A percentile compares a stretch with the other conserved stretches of the same genome.
phyloP scores from a whole-genome alignment of 2,888 invertebrate genomes.

The Cheilosia vulpina region DNA sequence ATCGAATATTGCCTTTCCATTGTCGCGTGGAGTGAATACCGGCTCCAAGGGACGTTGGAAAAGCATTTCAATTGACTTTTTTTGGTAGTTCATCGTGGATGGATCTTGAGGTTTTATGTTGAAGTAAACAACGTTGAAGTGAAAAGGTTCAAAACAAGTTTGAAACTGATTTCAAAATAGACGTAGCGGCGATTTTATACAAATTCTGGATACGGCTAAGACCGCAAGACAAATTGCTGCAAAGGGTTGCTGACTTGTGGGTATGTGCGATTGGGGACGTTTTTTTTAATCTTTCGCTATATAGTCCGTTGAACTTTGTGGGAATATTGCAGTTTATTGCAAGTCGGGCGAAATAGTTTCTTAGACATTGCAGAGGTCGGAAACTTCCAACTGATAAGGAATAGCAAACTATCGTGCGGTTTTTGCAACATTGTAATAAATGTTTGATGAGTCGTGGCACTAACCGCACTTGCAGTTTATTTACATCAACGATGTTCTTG shows the following conservation, averaged over 20 bases:
- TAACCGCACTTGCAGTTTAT: too few species aligned
- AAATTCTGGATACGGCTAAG: background rate
- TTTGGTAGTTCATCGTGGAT: constrained; percentile 68
- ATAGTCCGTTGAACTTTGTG: background rate
- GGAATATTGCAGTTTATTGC: background rate
- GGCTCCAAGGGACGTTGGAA: constrained; percentile 83
- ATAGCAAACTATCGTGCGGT: too few species aligned
- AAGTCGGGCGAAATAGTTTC: too few species aligned
- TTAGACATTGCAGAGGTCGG: too few species aligned
- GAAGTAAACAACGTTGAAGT: background rate
- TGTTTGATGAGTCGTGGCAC: too few species aligned
- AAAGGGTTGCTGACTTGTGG: background rate
- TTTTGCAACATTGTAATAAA: too few species aligned
- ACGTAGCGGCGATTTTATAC: background rate
- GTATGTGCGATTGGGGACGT: background rate
- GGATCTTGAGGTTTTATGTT: background rate
- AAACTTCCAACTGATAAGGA: too few species aligned
- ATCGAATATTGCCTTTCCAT: constrained; percentile 81
- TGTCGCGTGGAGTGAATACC: constrained; percentile 80
- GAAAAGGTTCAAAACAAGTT: background rate
- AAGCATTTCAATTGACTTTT: constrained; percentile 79
- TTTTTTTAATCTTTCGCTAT: background rate
- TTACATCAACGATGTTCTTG: too few species aligned
- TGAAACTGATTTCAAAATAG: constrained; percentile 8
- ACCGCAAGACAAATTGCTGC: background rate